Conservation (phyloP, 2,113 vertebrate species). For the Rhabdomys dilectus region DNA sequence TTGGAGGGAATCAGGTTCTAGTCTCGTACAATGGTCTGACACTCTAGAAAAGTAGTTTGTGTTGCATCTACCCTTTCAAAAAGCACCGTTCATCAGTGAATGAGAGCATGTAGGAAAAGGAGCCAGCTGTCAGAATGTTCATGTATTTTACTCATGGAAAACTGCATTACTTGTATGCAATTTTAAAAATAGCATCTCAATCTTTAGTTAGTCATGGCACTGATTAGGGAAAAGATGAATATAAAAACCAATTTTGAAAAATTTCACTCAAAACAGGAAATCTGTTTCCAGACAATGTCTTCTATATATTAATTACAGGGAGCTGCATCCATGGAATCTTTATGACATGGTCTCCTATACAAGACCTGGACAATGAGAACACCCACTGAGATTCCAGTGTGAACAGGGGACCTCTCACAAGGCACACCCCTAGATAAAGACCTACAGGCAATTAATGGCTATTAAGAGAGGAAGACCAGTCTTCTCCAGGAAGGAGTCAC, state of each 20-base stretch:
- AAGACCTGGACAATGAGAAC: neutral
- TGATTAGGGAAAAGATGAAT: neutral
- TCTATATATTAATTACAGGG: neutral
- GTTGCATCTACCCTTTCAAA: neutral
- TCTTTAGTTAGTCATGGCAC: neutral
- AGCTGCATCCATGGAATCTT: neutral
- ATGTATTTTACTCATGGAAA: neutral
- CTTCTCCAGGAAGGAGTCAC: neutral
- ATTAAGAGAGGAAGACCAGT: neutral
- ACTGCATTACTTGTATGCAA: neutral
- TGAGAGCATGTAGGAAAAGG: neutral
- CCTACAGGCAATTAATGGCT: neutral
- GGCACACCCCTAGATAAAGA: neutral
- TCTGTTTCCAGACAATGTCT: neutral
- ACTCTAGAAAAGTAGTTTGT: neutral
- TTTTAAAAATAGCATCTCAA: neutral
- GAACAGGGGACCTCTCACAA: neutral
- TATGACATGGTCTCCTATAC: neutral
- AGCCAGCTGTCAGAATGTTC: neutral
- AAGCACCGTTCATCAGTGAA: neutral
- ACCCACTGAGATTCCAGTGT: neutral
- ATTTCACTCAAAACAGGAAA: neutral
- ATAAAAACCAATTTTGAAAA: constrained; percentile 10
- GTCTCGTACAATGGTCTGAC: neutral
- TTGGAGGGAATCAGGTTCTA: neutral